Evolutionary conservation across 2,888 invertebrate species (phyloP), one percentile per base, ranked within the genome.

Genomic region (Eristalinus aeneus): DNA sequence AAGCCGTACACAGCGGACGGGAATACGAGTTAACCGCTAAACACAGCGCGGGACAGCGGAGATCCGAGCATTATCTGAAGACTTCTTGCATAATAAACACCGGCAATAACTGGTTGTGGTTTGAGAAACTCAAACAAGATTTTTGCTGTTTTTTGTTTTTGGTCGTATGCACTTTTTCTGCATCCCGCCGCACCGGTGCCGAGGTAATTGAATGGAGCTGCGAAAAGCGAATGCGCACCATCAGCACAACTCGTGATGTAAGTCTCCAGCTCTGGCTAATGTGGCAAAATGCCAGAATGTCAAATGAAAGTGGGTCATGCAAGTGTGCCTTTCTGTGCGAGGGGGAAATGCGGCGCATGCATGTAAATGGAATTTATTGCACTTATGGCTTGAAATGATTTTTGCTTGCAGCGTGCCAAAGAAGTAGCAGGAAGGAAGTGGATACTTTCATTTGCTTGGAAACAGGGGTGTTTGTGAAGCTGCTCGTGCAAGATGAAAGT

Each of bases 251-350:
- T 23, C 31, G 60, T 71, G 64, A 83, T 58, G 83, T 12, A 83
- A 78, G 63, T 73, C n/a, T 65, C 39, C 11, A 60, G 27, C 60
- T 16, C 16, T 8, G 58, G 22, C 58, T 32, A 64, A 73, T 68
- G 54, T 32, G 73, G 73, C 78, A 68, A 31, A 69, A 74, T 83
- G 78, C 83, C 78, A 83, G 78, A 83, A 60, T 46, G 72, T 68
- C 61, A 54, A 75, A 69, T 60, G 16, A 16, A 46, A 16, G 46
- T 46, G 46, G 46, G 46, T 46, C 46, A 46, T 46, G 46, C 8
- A 46, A n/a, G 16, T 46, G n/a, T 46, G 46, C 46, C n/a, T n/a
- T 46, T 46, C 46, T 46, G 46, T 16, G 46, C 16, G 46, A 46
- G 46, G 16, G n/a, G 6, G 16, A 46, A 46, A 46, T 46, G 46